Evolutionary conservation across 1,140 invertebrate genomes (phyloP), one percentile per base, ranked within the genome.

Genomic region (Bicyclus anynana): DNA sequence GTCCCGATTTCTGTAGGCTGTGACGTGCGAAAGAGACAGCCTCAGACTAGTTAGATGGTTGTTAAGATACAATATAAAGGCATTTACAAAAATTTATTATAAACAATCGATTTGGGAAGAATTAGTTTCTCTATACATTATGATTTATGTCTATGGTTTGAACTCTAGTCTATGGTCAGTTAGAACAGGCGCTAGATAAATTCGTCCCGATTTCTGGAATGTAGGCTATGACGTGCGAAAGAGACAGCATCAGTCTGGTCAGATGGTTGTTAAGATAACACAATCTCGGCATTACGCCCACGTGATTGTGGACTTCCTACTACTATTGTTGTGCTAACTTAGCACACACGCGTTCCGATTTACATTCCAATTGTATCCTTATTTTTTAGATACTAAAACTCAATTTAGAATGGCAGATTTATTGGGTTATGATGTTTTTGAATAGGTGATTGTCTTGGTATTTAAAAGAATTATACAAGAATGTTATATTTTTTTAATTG

Each of bases 281-380:
- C 68, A 64, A 74, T 79, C 74, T 71, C 51, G 62, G 67, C 72
- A 68, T 37, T 29, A 72, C 77, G 72, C 77, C 77, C 70, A 80
- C 74, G 64, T 52, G 44, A 57, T 55, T 62, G 52, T 66, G 59
- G 65, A 77, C 67, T 76, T 76, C 72, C 69, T 79, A 74, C 65
- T 61, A 21, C 18, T 44, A 40, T 33, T 47, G 44, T 47, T 27
- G 2, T 50, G 27, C 12, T 44, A 27, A 16, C 33, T 53, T 46
- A 20, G 53, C 20, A 55, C 48, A 29, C 29, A 50, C 14, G 47
- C 16, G 16, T 18, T 50, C 6, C 29, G 0, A 50, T 50, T 18
- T 23, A 13, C 40, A 50, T 53, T 47, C 16, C 16, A 57, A 48
- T 37, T 42, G 20, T n/a, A 44, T 38, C 62, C 29, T 20, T 65